Conservation (phyloP, 2,888 invertebrate species). For the Apodemia hepburni region DNA sequence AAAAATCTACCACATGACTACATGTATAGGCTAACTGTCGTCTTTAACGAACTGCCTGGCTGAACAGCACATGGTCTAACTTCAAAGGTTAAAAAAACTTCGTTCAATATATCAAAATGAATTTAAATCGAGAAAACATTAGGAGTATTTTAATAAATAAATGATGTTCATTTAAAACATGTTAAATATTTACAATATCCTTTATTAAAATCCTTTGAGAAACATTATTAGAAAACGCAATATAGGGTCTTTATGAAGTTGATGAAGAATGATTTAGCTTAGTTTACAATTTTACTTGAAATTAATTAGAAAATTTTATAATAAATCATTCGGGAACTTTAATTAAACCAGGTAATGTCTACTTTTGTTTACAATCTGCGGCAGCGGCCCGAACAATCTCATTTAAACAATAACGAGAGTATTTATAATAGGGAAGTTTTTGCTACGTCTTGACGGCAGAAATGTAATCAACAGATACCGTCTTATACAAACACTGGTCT, state of each 20-base stretch:
- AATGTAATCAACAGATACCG: slow-evolving; percentile 57
- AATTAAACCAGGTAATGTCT: slow-evolving; percentile 36
- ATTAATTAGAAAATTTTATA: slow-evolving; percentile 37
- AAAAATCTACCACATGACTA: too few species aligned
- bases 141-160: background rate
- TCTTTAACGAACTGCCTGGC: too few species aligned
- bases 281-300: slow-evolving; percentile 36
- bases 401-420: slow-evolving; percentile 36
- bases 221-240: slow-evolving; percentile 14
- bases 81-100: too few species aligned
- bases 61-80: too few species aligned
- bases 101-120: too few species aligned
- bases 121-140: background rate
- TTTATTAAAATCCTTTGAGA: slow-evolving; percentile 14
- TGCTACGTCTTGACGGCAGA: slow-evolving; percentile 45
- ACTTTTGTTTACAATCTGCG: slow-evolving; percentile 35
- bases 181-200: slow-evolving; percentile 17
- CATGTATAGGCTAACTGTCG: too few species aligned
- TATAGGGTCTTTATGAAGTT: slow-evolving; percentile 25
- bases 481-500: slow-evolving; percentile 42
- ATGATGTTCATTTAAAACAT: background rate
- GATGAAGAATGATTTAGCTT: slow-evolving; percentile 34
- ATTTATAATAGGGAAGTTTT: slow-evolving; percentile 37
- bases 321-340: slow-evolving; percentile 37
- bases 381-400: slow-evolving; percentile 33